Percentiles rank a stretch among this genome's conserved stretches.
Evolutionary conservation across 1,140 invertebrate genomes (phyloP).

Genomic region (Euwallacea fornicatus): DNA sequence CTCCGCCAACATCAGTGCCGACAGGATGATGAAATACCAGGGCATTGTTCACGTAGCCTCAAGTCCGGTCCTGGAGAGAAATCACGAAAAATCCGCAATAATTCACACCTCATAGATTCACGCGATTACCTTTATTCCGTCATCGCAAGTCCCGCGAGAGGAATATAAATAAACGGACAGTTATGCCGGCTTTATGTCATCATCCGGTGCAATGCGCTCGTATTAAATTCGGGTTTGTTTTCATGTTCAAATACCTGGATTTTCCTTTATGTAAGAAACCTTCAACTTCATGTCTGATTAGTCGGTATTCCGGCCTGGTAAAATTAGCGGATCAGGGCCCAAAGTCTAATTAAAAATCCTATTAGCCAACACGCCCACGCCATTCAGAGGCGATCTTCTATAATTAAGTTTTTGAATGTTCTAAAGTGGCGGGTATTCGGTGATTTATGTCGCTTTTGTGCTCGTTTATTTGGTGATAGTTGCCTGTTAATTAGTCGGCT

Average conservation of each 20-base stretch:
- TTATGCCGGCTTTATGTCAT: background rate
- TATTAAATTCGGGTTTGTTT: background rate
- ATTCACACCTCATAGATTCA: no score
- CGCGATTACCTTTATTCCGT: background rate
- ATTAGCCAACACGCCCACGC: slow-evolving; percentile 2
- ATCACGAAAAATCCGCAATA: no score
- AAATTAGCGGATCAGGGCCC: background rate
- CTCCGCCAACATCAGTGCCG: background rate
- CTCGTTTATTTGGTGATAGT: slow-evolving; percentile 2
- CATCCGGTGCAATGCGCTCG: background rate
- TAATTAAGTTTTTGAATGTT: slow-evolving; percentile 7
- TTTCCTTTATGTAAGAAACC: slow-evolving; percentile 1
- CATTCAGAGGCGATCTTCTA: slow-evolving; percentile 5
- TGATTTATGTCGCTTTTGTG: background rate
- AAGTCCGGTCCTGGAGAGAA: no score
- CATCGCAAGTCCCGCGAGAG: background rate
- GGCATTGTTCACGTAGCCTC: no score
- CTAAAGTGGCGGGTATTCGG: background rate
- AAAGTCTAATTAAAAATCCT: slow-evolving; percentile 6
- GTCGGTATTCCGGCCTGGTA: background rate
- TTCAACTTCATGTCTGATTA: background rate
- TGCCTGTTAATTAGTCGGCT: background rate
- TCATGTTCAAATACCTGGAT: background rate
- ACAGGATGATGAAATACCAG: background rate
- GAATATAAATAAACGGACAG: slow-evolving; percentile 2